These are phyloP conservation scores for Falco peregrinus DNA, from an alignment of 2,797 vertebrate species.

Conservation along the genomic window DNA sequence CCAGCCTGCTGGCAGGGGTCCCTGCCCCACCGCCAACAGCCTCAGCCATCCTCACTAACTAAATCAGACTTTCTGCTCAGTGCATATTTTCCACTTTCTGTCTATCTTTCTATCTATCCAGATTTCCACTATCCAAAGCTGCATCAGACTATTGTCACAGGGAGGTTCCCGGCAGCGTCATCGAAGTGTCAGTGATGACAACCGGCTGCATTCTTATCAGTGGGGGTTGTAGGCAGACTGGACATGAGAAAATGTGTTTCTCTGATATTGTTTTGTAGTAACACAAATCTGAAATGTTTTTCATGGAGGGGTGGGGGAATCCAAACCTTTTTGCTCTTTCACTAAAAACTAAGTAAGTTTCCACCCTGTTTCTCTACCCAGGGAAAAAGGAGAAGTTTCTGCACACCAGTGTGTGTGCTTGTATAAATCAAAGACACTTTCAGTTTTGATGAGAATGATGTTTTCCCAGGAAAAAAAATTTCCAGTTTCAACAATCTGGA, in stretches of 20 bases:
- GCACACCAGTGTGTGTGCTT: neutral
- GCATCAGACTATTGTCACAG: accelerated
- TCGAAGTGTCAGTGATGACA: neutral
- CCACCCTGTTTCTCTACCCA: neutral
- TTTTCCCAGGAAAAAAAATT: neutral
- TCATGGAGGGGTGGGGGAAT: neutral
- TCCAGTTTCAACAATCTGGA: neutral
- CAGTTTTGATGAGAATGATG: neutral
- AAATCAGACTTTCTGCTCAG: neutral
- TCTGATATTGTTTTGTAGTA: neutral
- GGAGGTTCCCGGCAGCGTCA: neutral
- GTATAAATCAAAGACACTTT: neutral
- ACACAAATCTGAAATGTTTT: neutral
- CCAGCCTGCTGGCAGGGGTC: neutral
- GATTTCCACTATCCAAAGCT: neutral
- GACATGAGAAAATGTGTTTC: neutral
- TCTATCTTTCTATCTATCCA: no score
- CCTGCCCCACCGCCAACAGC: neutral
- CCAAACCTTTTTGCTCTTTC: neutral
- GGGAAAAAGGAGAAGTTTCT: conserved; percentile 20
- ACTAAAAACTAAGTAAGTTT: neutral
- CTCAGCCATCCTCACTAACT: neutral
- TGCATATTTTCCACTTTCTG: neutral
- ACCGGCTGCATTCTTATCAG: neutral
- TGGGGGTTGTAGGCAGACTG: neutral